Evolutionary conservation across 2,113 vertebrate genomes (phyloP), one percentile per base, ranked within the genome.

Genomic region (Tichodroma muraria): DNA sequence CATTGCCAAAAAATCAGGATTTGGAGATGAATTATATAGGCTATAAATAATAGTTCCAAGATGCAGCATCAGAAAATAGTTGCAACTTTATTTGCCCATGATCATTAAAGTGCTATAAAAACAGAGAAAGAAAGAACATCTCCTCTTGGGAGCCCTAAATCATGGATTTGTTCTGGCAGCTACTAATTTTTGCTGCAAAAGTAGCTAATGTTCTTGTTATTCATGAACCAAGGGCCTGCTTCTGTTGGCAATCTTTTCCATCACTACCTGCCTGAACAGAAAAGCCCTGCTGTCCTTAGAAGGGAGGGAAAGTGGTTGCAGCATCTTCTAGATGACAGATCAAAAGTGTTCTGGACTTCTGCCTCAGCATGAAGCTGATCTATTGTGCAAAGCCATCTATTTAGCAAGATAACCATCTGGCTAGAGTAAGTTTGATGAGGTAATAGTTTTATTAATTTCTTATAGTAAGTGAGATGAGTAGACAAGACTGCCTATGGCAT

Each of bases 361-460:
- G 68, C 52, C 80, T 90, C 94, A 92, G 76, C 44, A 44, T 63
- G 65, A 88, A 86, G 68, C 19, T 1, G 5, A 66, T 73, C 42
- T 61, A 53, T 42, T 83, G 37, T 63, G 47, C 76, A 88, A 82
- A 95, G 50, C 71, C 66, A 92, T 70, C 54, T 83, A 93, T 95
- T 92, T 90, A 85, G 38, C 47, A 88, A 85, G 79, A 90, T 80
- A 93, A 78, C 76, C 86, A 92, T 94, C 91, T 95, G 93, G 57
- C 76, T 16, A 7, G 76, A 86, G 49, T 66, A 86, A 38, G 24
- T 54, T 80, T 90, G 35, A 80, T 94, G 90, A 96, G 52, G 52
- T 86, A 94, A 96, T 73, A 44, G 33, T 75, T 86, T 94, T 93
- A 92, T 86, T 92, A 88, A 86, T 84, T 91, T 93, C 85, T 84